Evolutionary conservation across 2,797 vertebrate genomes (phyloP), one percentile per base, ranked within the genome.

Genomic region (Bradypus variegatus): DNA sequence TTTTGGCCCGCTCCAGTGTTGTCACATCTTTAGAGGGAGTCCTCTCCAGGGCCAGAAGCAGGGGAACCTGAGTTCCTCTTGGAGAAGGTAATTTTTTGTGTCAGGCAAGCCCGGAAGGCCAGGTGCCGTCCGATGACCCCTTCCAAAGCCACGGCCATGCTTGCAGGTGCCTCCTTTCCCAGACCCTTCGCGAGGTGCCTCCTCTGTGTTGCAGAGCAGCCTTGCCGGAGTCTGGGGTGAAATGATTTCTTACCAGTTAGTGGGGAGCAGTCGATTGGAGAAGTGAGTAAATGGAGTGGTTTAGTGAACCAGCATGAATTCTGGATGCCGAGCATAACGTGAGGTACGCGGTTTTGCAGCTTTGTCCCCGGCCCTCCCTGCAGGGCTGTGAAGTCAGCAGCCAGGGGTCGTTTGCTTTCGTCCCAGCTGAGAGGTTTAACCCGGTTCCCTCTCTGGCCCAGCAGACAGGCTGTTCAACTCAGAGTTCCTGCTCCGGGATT

Each of bases 401-500:
- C 64, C 25, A 80, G 12, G 38, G 38, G 48, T 67, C 55, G 77
- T 88, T 55, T 80, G 2, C 60, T 94, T 95, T 92, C 36, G 60
- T 50, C 41, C 41, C 41, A 45, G 41, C 1, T 8, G 29, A 77
- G 50, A 77, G 14, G 58, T 70, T 90, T 86, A 29, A 19, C 23
- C 64, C 48, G 7, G 2, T 81, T 90, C 93, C 92, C 95, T 92
- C 0, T 67, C 62, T 60, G n/a, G 25, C 93, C 60, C 38, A 86
- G 88, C 86, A 91, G 81, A 69, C 0, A 93, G 92, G 76, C 67
- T 93, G 8, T 92, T 75, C 48, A 48, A 48, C n/a, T 1, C 0
- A 69, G 77, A 90, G 67, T 79, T 87, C 27, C 53, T 88, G 82
- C 76, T 95, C 76, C 77, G 91, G 96, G 91, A 89, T 67, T 72